Evolutionary conservation across 2,113 vertebrate genomes (phyloP).

Genomic region (Mystacornis crossleyi): DNA sequence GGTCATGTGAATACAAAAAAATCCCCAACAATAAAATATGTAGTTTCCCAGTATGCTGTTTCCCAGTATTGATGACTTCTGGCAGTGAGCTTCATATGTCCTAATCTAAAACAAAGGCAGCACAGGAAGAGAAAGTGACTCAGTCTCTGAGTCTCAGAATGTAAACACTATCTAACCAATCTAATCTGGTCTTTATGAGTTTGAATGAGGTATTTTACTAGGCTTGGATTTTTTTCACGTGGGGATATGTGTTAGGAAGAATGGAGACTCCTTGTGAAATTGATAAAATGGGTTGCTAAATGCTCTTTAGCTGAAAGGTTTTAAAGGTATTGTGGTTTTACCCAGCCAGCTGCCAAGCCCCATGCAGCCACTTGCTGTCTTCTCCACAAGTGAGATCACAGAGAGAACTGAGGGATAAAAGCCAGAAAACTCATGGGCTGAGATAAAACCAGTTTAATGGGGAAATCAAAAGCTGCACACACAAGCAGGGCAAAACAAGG

Average conservation of each 20-base stretch:
- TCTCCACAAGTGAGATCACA: neutral
- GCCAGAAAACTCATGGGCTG: neutral
- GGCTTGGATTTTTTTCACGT: neutral
- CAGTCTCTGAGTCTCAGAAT: conserved; percentile 18
- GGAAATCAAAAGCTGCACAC: neutral
- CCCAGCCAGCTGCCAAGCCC: neutral
- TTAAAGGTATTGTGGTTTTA: neutral
- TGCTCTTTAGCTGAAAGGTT: neutral
- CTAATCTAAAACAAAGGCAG: conserved; percentile 52
- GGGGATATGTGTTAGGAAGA: neutral
- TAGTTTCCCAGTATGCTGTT: neutral
- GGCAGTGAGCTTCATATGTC: conserved; percentile 23
- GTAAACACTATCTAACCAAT: conserved; percentile 25
- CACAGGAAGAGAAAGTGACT: conserved; percentile 45
- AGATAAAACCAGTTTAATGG: neutral
- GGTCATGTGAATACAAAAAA: neutral
- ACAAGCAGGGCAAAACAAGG: neutral
- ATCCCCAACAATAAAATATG: neutral
- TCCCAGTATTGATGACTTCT: conserved; percentile 38
- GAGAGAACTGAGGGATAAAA: neutral
- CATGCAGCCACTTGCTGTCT: neutral
- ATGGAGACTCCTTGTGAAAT: neutral
- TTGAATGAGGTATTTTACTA: neutral
- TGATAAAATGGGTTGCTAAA: neutral
- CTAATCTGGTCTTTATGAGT: conserved; percentile 15